Evolutionary conservation across 2,797 vertebrate genomes (phyloP), one percentile per base, ranked within the genome.

Genomic region (Hydrocynus forskahlii): DNA sequence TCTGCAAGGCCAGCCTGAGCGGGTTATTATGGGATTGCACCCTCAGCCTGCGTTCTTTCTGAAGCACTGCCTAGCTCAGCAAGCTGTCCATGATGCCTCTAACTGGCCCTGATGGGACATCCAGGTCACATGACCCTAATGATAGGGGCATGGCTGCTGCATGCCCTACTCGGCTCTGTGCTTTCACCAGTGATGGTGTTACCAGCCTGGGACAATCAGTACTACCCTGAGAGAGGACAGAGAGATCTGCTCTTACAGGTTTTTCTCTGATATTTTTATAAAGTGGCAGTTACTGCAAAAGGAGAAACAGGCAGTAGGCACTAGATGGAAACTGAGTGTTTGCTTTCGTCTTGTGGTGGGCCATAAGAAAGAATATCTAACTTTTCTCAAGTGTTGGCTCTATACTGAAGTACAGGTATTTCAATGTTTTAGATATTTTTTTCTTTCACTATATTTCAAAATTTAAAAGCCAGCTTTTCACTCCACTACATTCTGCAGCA

Each of bases 1-100:
- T 82, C 83, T 78, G 70, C 83, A 86, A 88, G 83, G 86, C 83
- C 72, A 43, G 75, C 40, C 75, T 55, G 63, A 4, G 45, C 60
- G 55, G 59, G 21, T 75, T 78, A 83, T 86, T 83, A 83, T 72
- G 66, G 59, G 79, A 82, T 73, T 79, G 81, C 71, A 80, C 75
- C 75, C 75, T 83, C 78, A 80, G 70, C 74, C 66, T 78, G 59
- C 80, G 60, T 80, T 76, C 79, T 79, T 62, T 74, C 52, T 43
- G 71, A 74, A 72, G 48, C 7, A n/a, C 75, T 76, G 52, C n/a
- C 48, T 76, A n/a, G 7, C 71, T 81, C 62, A 83, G 77, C 69
- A 76, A 81, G 54, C 81, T 69, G 55, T 81, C 64, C 38, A 29
- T 50, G 21, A 69, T 66, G 75, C 43, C 60, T 59, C 81, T 82